Base-by-base conservation (phyloP, 2,113 vertebrate species). In the Syrmaticus mikado region DNA sequence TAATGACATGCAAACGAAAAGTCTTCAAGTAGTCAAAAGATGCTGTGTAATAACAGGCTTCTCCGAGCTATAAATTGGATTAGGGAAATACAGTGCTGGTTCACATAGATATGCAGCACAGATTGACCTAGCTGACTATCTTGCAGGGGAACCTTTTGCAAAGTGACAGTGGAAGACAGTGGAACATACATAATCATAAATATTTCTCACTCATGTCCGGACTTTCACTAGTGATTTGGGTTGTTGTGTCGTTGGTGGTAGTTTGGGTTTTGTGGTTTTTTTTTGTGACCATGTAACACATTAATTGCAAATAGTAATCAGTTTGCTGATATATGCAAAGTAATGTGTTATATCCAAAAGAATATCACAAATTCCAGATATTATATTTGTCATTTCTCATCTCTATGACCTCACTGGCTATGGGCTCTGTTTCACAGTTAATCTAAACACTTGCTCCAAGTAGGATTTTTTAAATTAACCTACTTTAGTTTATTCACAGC, bases 391-490 rank as follows among this genome's bases (percentile, higher is more conserved):
- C 66, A 94, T 95, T 65, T 7, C 43, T 94, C 17, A 86, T 88
- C 94, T 55, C 75, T 87, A 1, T 81, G 91, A 96, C 86, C 64
- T 96, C 79, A 93, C 55, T 90, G 92, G 83, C 76, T 94, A 25
- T 61, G 96, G 82, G 38, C 66, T 95, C 20, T 58, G 20, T 91
- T 96, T 97, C 88, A 95, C 80, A 97, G 82, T 40, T 74, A 94
- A 87, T 92, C 73, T 92, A 95, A 97, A 97, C 78, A 92, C 84
- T 97, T 96, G 11, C 10, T 95, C 20, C 80, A 93, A 96, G 75
- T 65, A 97, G 65, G 79, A 95, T 95, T 96, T 94, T 72, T 92
- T 72, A 97, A 97, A 96, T 95, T 97, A 97, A 96, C 92, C 83
- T 93, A 95, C 93, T 96, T 97, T 92, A 89, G 78, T 95, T 97